These are phyloP conservation scores for Laticauda laticaudata DNA, from an alignment of 2,113 vertebrate genomes.

Conservation along the genomic window DNA sequence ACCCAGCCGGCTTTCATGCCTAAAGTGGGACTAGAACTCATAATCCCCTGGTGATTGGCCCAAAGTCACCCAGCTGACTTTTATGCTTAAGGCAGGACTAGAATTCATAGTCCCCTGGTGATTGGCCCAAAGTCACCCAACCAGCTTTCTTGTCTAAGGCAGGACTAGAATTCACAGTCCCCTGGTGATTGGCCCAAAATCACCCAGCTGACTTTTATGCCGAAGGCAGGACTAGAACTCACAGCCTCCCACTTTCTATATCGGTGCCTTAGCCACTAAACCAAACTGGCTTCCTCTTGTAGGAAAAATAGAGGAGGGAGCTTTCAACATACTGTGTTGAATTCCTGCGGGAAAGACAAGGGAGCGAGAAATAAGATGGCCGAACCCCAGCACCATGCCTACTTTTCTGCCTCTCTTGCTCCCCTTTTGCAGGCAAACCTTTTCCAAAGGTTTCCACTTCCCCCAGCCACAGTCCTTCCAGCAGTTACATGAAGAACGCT, in stretches of 20 bases:
- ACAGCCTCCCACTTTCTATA: not conserved
- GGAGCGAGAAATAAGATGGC: not conserved
- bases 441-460: conserved; percentile 83
- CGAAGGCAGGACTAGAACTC: too few species aligned
- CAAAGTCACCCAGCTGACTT: too few species aligned
- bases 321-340: not conserved
- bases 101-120: too few species aligned
- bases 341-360: not conserved
- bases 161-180: too few species aligned
- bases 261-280: not conserved
- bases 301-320: not conserved
- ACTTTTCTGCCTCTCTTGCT: conserved; percentile 47
- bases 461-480: conserved; percentile 81
- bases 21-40: too few species aligned
- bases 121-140: too few species aligned
- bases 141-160: too few species aligned
- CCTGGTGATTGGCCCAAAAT: too few species aligned
- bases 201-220: too few species aligned
- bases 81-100: fast-evolving
- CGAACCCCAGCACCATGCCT: not conserved
- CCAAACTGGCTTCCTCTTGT: not conserved
- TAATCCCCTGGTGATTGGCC: too few species aligned
- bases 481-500: conserved; percentile 82
- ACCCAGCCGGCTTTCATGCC: too few species aligned
- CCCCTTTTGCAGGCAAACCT: conserved; percentile 78